Base-by-base conservation (phyloP, 2,888 invertebrate genomes). In the Maniola hyperantus region DNA sequence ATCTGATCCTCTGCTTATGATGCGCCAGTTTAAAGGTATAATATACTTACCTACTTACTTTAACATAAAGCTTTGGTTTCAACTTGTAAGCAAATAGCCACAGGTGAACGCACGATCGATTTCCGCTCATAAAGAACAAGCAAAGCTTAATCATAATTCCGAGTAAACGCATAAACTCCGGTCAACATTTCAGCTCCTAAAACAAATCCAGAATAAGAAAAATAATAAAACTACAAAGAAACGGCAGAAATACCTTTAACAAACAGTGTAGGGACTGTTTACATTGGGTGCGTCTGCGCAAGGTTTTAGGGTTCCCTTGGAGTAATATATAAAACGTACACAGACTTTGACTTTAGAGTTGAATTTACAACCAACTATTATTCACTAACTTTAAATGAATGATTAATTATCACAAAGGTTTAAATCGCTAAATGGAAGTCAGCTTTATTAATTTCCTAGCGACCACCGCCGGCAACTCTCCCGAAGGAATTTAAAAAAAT, bases 251-350 rank as follows among this genome's bases (percentile, higher is more conserved):
- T 72, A 75, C 74, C 74, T 74, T 73, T 48, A 76, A 73, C 81
- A 81, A 82, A 80, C 79, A 83, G 72, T 71, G 75, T 72, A 78
- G 74, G 77, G 78, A 74, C 71, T 83, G 76, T 84, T 85, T 83
- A 72, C 76, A 72, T 75, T 76, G 68, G 69, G 68, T 60, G 71
- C 67, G 72, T 69, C 72, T 67, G 72, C 68, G 62, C 66, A 70
- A 53, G 61, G 48, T 42, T 66, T 64, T 57, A 50, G 67, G 34
- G 53, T 55, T 61, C 64, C 64, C 13, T 55, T 46, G 15, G 13
- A 51, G 11, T n/a, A n/a, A 50, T 46, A 13, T 8, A 39, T 48
- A 58, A n/a, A 36, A 59, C n/a, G 18, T 58, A 26, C 10, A 8
- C 0, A 39, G 39, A 8, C 8, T 39, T 10, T 11, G 10, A 11